Base-by-base conservation (phyloP, 2,113 vertebrate genomes). In the Dicerorhinus sumatrensis region DNA sequence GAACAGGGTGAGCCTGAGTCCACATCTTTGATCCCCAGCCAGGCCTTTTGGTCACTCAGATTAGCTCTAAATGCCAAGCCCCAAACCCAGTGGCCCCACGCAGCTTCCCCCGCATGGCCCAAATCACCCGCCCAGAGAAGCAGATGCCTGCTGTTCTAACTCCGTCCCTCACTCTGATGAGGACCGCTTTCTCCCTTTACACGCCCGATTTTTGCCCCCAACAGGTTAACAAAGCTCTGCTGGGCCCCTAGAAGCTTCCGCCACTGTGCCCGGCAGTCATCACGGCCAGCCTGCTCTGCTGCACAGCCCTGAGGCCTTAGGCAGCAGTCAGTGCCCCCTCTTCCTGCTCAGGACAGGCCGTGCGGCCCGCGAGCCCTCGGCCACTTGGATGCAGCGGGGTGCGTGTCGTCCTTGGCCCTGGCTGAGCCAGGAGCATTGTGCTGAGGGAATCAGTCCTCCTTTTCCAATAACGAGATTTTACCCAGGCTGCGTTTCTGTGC, bases 321-420 rank as follows among this genome's bases (percentile, higher is more conserved):
- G 9, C 0, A 5, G n/a, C 39, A 4, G 5, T 0, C 0, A 0
- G 51, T 0, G 0, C 36, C 1, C 92, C 13, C 0, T 10, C 67
- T n/a, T 9, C 73, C 39, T 0, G 1, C 18, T 0, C 0, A 29
- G 12, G 60, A 1, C 83, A 4, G 65, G 39, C 5, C 0, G 0
- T 33, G 79, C 21, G 0, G 29, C 82, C 48, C 1, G 6, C 7
- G 9, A 20, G 10, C 42, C 20, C 1, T 1, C 21, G 0, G 65
- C 70, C 5, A 4, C 25, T 0, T 0, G 0, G 58, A 54, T 42
- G 1, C 2, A 0, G 23, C 2, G 0, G 27, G n/a, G 29, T 1
- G 14, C 23, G 0, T 0, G 1, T 3, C 42, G 73, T 18, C 79
- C 58, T 67, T 83, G 75, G 5, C 11, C 25, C 18, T 20, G 23